These are phyloP conservation scores for Psilopsiagon aymara DNA, from an alignment of 2,113 vertebrate genomes.

Conservation along the genomic window DNA sequence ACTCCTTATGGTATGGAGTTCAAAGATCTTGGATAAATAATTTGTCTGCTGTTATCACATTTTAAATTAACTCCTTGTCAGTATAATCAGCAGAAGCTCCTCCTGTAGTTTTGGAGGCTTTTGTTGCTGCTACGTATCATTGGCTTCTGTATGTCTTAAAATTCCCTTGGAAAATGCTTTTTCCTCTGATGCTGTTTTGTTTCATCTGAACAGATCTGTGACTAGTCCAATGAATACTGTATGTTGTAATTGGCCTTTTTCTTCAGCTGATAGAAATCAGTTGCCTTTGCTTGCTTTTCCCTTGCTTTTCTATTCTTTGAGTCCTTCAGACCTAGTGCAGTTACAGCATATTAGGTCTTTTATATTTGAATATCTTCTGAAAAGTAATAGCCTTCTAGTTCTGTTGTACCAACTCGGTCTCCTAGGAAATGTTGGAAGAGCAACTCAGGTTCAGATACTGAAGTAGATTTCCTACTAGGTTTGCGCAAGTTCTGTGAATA, in stretches of 20 bases:
- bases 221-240: neutral
- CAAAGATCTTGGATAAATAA: neutral
- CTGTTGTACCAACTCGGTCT: neutral
- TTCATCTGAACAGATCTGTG: neutral
- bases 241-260: neutral
- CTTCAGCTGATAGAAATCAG: neutral
- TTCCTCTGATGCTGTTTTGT: neutral
- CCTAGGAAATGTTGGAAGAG: neutral
- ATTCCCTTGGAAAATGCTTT: neutral
- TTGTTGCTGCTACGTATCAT: neutral
- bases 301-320: neutral
- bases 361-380: neutral
- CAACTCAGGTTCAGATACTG: neutral
- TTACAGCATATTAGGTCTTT: neutral
- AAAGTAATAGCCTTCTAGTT: neutral
- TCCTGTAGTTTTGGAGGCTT: neutral
- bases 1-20: neutral
- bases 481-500: neutral
- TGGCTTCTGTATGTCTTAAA: neutral
- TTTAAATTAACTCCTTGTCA: constrained; percentile 7
- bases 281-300: neutral
- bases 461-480: neutral
- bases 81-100: neutral
- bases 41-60: neutral
- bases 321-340: neutral